Evolutionary conservation across 2,113 vertebrate species (phyloP).

Genomic region (Cyphomyrus discorhynchus): DNA sequence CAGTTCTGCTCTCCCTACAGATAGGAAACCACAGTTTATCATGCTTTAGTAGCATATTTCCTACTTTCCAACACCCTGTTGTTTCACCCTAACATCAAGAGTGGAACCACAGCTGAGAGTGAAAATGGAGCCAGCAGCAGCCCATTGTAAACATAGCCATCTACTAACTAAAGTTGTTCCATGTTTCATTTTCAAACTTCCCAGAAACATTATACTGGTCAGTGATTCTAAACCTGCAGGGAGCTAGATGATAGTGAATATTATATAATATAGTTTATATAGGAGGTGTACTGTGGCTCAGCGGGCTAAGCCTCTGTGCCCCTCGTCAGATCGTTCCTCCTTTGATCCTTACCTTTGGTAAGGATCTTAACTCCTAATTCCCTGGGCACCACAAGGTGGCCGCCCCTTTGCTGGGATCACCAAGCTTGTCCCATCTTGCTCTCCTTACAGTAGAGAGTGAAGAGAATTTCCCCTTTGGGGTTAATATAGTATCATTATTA

Average conservation of each 20-base stretch:
- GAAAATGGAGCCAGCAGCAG: not conserved
- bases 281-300: not conserved
- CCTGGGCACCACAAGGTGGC: not conserved
- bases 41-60: no score
- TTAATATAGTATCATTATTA: no score
- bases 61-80: no score
- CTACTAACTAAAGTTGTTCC: not conserved
- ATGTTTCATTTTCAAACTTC: not conserved
- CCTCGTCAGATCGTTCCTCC: not conserved
- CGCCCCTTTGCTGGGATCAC: not conserved
- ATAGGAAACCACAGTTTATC: no score
- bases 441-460: no score
- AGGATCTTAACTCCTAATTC: not conserved
- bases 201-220: no score
- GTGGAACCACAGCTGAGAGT: not conserved
- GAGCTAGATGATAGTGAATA: not conserved
- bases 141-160: not conserved
- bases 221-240: not conserved
- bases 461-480: no score
- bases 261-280: not conserved
- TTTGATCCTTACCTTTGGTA: not conserved
- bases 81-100: not conserved
- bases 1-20: no score
- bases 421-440: not conserved
- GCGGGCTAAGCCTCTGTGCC: not conserved